Percentiles rank a stretch among this genome's conserved stretches.
phyloP scores from a whole-genome alignment of 2,888 invertebrate genomes.

The Eristalis arbustorum region DNA sequence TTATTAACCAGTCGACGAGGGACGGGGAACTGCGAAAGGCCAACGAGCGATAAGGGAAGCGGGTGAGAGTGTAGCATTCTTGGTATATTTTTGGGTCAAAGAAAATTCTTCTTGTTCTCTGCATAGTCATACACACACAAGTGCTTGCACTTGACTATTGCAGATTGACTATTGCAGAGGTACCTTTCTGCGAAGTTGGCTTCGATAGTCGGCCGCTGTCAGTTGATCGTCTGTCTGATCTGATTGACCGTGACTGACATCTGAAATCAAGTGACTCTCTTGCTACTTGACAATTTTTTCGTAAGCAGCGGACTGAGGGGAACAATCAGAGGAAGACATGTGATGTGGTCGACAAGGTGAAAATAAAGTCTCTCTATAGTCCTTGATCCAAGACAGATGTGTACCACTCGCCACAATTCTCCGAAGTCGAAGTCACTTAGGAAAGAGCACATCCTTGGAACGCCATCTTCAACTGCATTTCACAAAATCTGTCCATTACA shows the following conservation, averaged over 20 bases:
- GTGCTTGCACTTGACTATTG: too few relatives aligned
- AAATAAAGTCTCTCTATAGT: too few relatives aligned
- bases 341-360: too few relatives aligned
- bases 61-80: neutral
- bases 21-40: neutral
- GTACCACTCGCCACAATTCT: too few relatives aligned
- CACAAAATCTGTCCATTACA: too few relatives aligned
- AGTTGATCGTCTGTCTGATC: neutral
- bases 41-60: neutral
- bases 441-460: too few relatives aligned
- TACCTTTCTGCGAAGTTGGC: neutral
- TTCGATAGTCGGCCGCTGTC: neutral
- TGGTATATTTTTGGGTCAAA: slow-evolving; percentile 6
- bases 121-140: neutral
- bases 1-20: neutral
- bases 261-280: neutral
- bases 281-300: too few relatives aligned
- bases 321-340: too few relatives aligned
- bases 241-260: neutral
- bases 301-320: too few relatives aligned
- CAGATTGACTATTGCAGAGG: neutral
- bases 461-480: too few relatives aligned
- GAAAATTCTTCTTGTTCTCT: neutral
- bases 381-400: too few relatives aligned
- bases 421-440: too few relatives aligned